These are phyloP conservation scores for Lycodopsis pacificus DNA, from an alignment of 2,797 vertebrate genomes.

Conservation along the genomic window DNA sequence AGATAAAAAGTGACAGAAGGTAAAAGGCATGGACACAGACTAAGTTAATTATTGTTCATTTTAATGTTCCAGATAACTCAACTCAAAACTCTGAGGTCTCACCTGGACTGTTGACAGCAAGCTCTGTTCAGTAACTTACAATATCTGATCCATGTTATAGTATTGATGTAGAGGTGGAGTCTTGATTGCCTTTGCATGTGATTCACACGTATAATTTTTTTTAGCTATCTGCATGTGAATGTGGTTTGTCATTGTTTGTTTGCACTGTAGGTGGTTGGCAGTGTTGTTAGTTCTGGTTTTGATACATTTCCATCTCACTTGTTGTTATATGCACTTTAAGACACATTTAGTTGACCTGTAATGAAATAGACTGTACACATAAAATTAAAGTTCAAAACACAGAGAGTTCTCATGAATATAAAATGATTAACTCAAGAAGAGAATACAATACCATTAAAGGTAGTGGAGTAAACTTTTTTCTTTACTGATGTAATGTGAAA, in stretches of 20 bases:
- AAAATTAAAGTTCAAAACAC: neutral
- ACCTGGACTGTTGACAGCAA: conserved; percentile 1
- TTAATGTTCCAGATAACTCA: neutral
- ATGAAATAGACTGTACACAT: neutral
- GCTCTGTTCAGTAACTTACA: neutral
- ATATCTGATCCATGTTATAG: neutral
- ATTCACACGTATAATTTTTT: neutral
- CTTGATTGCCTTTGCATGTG: fast-evolving
- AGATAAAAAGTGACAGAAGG: neutral
- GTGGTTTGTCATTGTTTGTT: neutral
- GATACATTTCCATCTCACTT: neutral
- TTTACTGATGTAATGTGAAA: neutral
- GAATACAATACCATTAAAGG: neutral
- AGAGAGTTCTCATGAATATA: neutral
- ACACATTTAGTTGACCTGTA: neutral
- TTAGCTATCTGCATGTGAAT: neutral
- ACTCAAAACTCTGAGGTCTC: neutral
- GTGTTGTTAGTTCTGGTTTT: neutral
- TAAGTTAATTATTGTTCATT: neutral
- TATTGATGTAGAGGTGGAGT: neutral
- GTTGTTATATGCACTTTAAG: neutral
- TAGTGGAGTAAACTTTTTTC: neutral
- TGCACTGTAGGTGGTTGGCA: neutral
- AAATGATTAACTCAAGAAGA: neutral
- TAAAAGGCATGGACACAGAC: neutral